Evolutionary conservation across 2,888 invertebrate genomes (phyloP), one percentile per base, ranked within the genome.

Genomic region (Serrognathus titanus): DNA sequence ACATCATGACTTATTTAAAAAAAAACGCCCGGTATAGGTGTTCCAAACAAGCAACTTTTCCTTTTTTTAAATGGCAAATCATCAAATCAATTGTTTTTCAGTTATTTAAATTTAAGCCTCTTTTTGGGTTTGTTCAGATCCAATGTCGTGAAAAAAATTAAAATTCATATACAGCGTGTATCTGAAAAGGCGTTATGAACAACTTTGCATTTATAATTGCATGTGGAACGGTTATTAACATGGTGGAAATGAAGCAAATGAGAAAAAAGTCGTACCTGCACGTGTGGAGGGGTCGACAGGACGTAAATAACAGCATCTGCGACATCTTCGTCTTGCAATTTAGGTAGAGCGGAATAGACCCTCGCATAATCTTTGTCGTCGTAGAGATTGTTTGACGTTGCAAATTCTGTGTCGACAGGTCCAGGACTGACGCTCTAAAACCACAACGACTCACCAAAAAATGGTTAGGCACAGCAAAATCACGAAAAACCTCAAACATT

Each of bases 251-350:
- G 16, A 41, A 41, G 16, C 41, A 9, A 16, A 16, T 2, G 24
- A n/a, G 1, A 13, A n/a, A 3, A n/a, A 16, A 46, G 12, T 54
- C 38, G 31, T 57, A 78, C 74, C 66, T 78, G 75, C 0, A 76
- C 73, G 58, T 73, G 70, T n/a, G 64, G 63, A 3, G 76, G 76
- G 3, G 72, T 66, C 8, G 69, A 64, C 8, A 77, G 61, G 5
- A 72, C 68, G 58, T 72, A 74, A 8, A 73, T 16, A 7, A 76
- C 66, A 3, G 72, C 68, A 59, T 75, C 71, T 0, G 74, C 71
- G 7, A 77, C 69, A 57, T 78, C 77, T 38, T 69, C 65, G 5
- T 56, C n/a, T 41, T 52, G 35, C 31, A 67, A 53, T 53, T 59
- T 65, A 4, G 67, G 66, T 48, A 64, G 49, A 2, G 58, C 16